Base-by-base conservation (phyloP, 2,888 invertebrate genomes). In the Platycheirus rosarum region DNA sequence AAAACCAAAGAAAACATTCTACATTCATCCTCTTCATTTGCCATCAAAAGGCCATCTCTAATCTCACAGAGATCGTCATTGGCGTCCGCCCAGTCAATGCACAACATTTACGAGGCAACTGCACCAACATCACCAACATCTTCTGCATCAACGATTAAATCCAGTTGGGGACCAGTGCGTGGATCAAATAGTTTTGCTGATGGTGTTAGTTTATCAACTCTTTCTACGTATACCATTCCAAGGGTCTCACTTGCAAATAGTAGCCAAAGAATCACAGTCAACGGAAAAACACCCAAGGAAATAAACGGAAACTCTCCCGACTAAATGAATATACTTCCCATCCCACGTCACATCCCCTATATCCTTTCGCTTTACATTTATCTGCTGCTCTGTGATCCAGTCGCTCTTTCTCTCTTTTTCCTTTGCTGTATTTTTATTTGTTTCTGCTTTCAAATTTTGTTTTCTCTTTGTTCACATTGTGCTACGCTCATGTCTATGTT, bases 101-200 rank as follows among this genome's bases (percentile, higher is more conserved):
- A 89, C 77, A 89, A 90, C 37, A 88, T 89, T 70, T 85, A 87
- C 57, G 89, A 89, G 85, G 76, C 87, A 32, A 85, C 85, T 37
- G 68, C 71, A 3, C 85, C 85, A 70, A 87, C 40, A 16, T 51
- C 63, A 8, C 69, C 73, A 16, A 78, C 57, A 9, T 57, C 65
- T 0, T 46, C 63, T 5, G 18, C 55, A n/a, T 46, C 29, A 26
- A 55, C 44, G 6, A n/a, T 55, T 6, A 60, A 65, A 26, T 74
- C 84, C 0, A 84, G 91, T 0, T 92, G 93, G 93, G 91, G 93
- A 1, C 88, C 91, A 0, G 89, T 92, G 0, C 87, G 93, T 0
- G 92, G 92, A 16, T 93, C 93, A 0, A 92, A 92, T 46, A 92
- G 82, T 35, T 84, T 84, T 37, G 78, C 82, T 14, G 84, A 84